Percentiles rank a stretch among this genome's conserved stretches.
Conservation (phyloP, 2,113 vertebrate genomes). For the Sisor rabdophorus region DNA sequence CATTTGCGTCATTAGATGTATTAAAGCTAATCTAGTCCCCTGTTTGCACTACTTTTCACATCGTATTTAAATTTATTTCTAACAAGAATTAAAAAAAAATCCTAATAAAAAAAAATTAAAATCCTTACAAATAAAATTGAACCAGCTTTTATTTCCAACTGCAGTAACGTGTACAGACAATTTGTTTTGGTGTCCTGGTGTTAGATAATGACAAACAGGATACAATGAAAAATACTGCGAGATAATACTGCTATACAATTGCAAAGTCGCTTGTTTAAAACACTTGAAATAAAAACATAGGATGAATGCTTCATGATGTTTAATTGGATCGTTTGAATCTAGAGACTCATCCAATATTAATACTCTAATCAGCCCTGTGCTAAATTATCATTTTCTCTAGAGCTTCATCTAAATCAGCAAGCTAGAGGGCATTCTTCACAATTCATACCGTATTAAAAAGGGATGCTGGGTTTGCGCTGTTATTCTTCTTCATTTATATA, state of each 20-base stretch:
- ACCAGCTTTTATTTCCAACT: too few species aligned
- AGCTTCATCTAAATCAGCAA: background rate
- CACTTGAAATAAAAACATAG: constrained; percentile 34
- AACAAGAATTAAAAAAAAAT: background rate
- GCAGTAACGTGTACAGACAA: too few species aligned
- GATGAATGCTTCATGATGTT: constrained; percentile 67
- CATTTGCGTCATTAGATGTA: constrained; percentile 20
- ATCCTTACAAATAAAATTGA: too few species aligned
- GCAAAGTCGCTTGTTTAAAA: too few species aligned
- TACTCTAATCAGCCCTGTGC: constrained; percentile 58
- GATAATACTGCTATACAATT: too few species aligned
- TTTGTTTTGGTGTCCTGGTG: too few species aligned
- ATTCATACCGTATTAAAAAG: constrained; percentile 6
- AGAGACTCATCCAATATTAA: constrained; percentile 68
- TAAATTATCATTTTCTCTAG: background rate
- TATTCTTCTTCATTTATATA: background rate
- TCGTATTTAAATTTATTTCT: background rate
- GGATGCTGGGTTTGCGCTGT: background rate
- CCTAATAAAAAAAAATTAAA: too few species aligned
- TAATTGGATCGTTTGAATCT: constrained; percentile 60
- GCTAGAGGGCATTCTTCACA: background rate
- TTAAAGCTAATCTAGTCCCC: background rate
- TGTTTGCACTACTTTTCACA: background rate
- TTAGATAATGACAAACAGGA: too few species aligned
- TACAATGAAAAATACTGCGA: too few species aligned